Base-by-base conservation (phyloP, 2,888 invertebrate species). In the Diplazon laetatorius region DNA sequence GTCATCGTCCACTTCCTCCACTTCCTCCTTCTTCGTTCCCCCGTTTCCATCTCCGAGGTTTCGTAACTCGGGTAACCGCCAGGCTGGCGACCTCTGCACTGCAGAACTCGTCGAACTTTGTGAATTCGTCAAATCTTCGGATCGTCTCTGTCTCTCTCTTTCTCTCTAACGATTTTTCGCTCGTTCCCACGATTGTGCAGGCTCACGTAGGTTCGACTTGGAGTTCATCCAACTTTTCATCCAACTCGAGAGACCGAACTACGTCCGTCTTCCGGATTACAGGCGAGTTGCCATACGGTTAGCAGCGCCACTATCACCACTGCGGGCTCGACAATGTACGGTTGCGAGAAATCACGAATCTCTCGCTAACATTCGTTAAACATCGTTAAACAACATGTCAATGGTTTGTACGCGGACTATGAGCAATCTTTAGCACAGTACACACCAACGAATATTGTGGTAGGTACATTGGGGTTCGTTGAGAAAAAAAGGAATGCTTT, bases 91-190 rank as follows among this genome's bases (percentile, higher is more conserved):
- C 42, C 76, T 69, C 82, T 78, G 85, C 85, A 87, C 70, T 86
- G 86, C 84, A 83, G 83, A 80, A 82, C 71, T 81, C 80, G 63
- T 73, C 57, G 80, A 85, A 85, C 82, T 85, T 82, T 55, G 80
- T 66, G 83, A 83, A 87, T 85, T 84, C 84, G 86, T 87, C 87
- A 86, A 86, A 85, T 80, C 82, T 78, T 76, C 78, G 78, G 72
- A 59, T 42, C 62, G 9, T 14, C 35, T 37, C 44, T 46, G 14
- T 16, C 16, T 39, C 39, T 20, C 30, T 62, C 22, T 14, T 22
- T 50, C 50, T 65, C 50, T 39, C 44, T 46, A n/a, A n/a, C 48
- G 14, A 12, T 14, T 9, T 25, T 22, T 35, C 35, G 55, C 37
- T 55, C n/a, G 12, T 14, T 63, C 16, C 14, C 37, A 5, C 30